Conservation (phyloP, 30 jellyfish, hydroid and myxozoan genomes). For the Morbakka virulenta region DNA sequence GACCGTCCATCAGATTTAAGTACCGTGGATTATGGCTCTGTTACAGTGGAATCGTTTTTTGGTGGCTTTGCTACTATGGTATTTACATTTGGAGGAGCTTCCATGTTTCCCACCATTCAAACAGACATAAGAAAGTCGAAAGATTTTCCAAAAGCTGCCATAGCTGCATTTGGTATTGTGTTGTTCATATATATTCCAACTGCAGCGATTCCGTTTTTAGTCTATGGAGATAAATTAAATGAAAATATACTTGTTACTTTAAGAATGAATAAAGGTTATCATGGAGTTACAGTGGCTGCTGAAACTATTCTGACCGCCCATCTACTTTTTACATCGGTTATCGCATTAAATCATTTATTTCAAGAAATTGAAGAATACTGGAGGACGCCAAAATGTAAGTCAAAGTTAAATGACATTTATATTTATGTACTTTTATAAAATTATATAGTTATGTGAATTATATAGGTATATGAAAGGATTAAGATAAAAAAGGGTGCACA, state of each 20-base stretch:
- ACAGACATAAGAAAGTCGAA: slow-evolving; percentile 67
- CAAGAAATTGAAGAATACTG: slow-evolving; percentile 87
- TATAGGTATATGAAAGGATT: too few relatives aligned
- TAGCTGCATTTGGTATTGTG: slow-evolving; percentile 74
- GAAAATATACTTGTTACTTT: slow-evolving; percentile 70
- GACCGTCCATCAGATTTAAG: too few relatives aligned
- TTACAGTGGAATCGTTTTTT: slow-evolving; percentile 68
- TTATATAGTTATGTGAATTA: too few relatives aligned
- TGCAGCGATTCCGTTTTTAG: slow-evolving; percentile 69
- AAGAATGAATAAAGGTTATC: slow-evolving; percentile 16
- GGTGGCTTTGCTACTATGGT: slow-evolving; percentile 89
- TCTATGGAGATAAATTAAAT: too few relatives aligned
- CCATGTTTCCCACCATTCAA: too few relatives aligned
- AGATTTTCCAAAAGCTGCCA: too few relatives aligned
- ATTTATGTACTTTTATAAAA: too few relatives aligned
- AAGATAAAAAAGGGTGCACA: too few relatives aligned
- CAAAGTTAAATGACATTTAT: too few relatives aligned
- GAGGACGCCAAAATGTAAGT: slow-evolving; percentile 81
- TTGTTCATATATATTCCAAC: slow-evolving; percentile 82
- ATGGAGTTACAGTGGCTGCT: slow-evolving; percentile 67
- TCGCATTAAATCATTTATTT: slow-evolving; percentile 70
- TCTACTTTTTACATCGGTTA: slow-evolving; percentile 74
- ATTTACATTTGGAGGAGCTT: too few relatives aligned
- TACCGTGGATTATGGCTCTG: slow-evolving; percentile 15
- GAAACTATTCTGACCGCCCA: slow-evolving; percentile 82